phyloP scores from a whole-genome alignment of 2,113 vertebrate genomes.

The Chamaetylas fuelleborni region DNA sequence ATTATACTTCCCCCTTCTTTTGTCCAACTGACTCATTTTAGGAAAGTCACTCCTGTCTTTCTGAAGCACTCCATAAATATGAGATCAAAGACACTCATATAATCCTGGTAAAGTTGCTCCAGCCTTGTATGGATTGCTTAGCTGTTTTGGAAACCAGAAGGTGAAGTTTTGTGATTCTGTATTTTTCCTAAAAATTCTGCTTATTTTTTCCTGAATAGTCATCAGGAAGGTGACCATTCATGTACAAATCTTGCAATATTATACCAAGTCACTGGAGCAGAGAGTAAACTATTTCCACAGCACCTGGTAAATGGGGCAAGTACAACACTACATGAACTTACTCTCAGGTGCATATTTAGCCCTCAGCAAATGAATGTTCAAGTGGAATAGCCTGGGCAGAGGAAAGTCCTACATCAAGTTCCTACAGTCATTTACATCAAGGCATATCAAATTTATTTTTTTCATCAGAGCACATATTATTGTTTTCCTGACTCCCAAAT shows the following conservation, averaged over 20 bases:
- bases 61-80: background rate
- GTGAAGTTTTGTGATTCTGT: background rate
- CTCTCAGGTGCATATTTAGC: background rate
- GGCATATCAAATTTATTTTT: background rate
- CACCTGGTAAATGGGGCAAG: background rate
- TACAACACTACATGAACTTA: background rate
- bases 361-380: background rate
- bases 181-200: background rate
- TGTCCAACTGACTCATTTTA: accelerated
- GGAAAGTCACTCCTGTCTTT: background rate
- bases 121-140: background rate
- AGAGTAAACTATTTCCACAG: background rate
- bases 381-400: background rate
- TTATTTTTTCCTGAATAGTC: background rate
- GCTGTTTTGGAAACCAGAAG: background rate
- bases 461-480: background rate
- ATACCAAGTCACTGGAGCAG: background rate
- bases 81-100: background rate
- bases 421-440: background rate
- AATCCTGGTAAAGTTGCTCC: background rate
- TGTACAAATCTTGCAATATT: background rate
- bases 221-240: background rate
- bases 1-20: background rate
- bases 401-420: background rate
- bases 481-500: background rate